Percentiles rank a stretch among this genome's conserved stretches.
These are phyloP conservation scores for Crotalus tigris DNA, from an alignment of 2,113 vertebrate species.

Conservation along the genomic window DNA sequence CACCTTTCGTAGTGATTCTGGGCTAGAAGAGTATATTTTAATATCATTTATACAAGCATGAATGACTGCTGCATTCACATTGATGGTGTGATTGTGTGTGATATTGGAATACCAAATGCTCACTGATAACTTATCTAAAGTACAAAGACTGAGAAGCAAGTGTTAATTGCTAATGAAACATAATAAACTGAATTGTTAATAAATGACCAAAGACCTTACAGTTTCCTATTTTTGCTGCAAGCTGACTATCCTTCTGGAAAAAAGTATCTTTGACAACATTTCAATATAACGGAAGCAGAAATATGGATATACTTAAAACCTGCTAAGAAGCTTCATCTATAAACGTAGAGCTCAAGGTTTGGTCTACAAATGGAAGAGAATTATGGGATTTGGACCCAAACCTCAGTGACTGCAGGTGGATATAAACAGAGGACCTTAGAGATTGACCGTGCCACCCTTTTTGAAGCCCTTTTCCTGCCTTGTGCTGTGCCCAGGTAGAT, in stretches of 20 bases:
- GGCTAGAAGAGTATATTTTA: not conserved
- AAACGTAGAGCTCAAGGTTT: not conserved
- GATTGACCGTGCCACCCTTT: not conserved
- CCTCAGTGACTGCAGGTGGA: not conserved
- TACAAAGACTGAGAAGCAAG: not conserved
- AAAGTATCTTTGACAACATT: not conserved
- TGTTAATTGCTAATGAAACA: not conserved
- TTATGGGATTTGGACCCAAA: not conserved
- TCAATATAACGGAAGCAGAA: not conserved
- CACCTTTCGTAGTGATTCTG: not conserved
- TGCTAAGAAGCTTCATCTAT: not conserved
- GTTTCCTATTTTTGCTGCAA: not conserved
- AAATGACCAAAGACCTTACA: not conserved
- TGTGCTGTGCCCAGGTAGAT: not conserved
- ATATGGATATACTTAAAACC: not conserved
- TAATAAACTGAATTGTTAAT: not conserved
- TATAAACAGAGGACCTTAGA: not conserved
- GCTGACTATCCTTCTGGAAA: not conserved
- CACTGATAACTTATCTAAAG: not conserved
- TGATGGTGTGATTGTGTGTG: not conserved
- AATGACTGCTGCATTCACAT: not conserved
- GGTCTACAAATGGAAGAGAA: not conserved
- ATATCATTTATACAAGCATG: not conserved
- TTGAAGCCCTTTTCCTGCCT: not conserved
- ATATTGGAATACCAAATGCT: not conserved